Percentiles rank a stretch among this genome's conserved stretches.
Conservation (phyloP, 1,140 invertebrate genomes). For the Adelges cooleyi region DNA sequence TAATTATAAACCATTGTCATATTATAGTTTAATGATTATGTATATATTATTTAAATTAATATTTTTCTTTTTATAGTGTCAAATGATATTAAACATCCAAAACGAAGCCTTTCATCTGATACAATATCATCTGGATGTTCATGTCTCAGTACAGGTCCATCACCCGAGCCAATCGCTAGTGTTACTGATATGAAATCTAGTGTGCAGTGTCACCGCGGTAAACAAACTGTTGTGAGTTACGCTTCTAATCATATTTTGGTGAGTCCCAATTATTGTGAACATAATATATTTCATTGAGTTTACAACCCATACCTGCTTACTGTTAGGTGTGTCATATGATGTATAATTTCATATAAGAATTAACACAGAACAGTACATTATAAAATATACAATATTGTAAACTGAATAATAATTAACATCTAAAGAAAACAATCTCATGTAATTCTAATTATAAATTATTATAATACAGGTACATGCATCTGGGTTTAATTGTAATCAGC, state of each 20-base stretch:
- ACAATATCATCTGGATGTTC: slow-evolving; percentile 9
- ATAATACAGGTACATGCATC: slow-evolving; percentile 48
- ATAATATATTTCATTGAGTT: too few relatives aligned
- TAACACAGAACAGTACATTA: too few relatives aligned
- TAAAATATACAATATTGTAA: too few relatives aligned
- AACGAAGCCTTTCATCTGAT: slow-evolving; percentile 14
- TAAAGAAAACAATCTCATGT: too few relatives aligned
- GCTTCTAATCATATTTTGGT: slow-evolving; percentile 10
- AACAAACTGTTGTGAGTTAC: not conserved
- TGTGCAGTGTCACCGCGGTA: not conserved
- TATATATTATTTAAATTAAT: not conserved
- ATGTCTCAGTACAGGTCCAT: slow-evolving; percentile 5
- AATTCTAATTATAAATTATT: too few relatives aligned
- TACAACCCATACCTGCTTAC: not conserved
- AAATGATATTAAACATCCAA: slow-evolving; percentile 10
- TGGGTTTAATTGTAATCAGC: slow-evolving; percentile 49
- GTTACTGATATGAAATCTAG: not conserved
- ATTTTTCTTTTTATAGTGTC: not conserved
- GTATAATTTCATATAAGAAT: too few relatives aligned
- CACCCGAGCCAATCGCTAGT: not conserved
- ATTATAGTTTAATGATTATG: not conserved
- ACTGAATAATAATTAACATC: too few relatives aligned
- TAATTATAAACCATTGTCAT: too few relatives aligned
- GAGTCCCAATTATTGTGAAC: slow-evolving; percentile 31
- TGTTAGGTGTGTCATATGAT: too few relatives aligned